Conservation (phyloP, 2,113 vertebrate genomes). For the Nibea albiflora region DNA sequence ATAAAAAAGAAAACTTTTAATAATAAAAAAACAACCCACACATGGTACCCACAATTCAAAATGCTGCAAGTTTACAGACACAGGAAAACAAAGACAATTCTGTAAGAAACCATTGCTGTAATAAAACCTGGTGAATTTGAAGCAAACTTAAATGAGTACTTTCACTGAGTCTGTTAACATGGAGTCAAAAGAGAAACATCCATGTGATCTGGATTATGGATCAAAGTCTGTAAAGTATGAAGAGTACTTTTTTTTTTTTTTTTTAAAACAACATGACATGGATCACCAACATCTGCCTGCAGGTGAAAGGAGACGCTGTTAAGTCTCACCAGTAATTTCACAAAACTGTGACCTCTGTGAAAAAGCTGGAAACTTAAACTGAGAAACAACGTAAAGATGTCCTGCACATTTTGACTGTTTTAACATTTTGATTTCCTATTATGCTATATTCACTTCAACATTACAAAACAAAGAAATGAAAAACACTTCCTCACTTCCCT, state of each 20-base stretch:
- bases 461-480: not conserved
- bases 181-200: not conserved
- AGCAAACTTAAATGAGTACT: slow-evolving; percentile 37
- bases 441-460: not conserved
- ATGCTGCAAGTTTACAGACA: slow-evolving; percentile 27
- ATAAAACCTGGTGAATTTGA: slow-evolving; percentile 3
- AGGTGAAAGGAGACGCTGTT: not conserved
- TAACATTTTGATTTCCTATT: no score
- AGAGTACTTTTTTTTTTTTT: no score
- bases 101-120: not conserved
- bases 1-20: slow-evolving; percentile 32
- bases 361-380: not conserved
- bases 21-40: slow-evolving; percentile 38
- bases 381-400: not conserved
- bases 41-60: slow-evolving; percentile 34
- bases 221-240: not conserved
- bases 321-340: not conserved
- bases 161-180: slow-evolving; percentile 14
- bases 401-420: not conserved
- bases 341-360: not conserved
- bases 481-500: not conserved
- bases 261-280: not conserved
- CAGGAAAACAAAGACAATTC: slow-evolving; percentile 21
- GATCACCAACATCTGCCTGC: slow-evolving; percentile 3
- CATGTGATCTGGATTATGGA: not conserved